A percentile compares a stretch with the other conserved stretches of the same genome.
These are phyloP conservation scores for Eremophila alpestris DNA, from an alignment of 2,797 vertebrate species.

Conservation along the genomic window DNA sequence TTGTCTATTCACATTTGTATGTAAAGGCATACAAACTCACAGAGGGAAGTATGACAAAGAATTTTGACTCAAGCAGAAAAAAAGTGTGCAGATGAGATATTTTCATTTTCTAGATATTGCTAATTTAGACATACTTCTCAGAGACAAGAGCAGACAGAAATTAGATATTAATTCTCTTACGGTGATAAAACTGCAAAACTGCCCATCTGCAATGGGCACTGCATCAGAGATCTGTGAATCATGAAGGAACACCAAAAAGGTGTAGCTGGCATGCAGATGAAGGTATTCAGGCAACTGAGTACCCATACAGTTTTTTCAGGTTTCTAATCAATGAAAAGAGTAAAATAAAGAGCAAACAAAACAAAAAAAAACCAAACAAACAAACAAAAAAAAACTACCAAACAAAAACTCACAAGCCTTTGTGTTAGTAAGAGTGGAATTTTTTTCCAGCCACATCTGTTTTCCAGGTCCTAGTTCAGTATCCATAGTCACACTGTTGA, in stretches of 20 bases:
- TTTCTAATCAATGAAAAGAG: neutral
- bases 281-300: neutral
- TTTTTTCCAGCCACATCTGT: neutral
- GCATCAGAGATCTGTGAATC: neutral
- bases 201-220: neutral
- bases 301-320: neutral
- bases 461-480: neutral
- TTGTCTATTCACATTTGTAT: neutral
- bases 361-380: neutral
- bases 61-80: neutral
- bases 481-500: neutral
- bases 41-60: neutral
- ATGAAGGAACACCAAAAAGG: neutral
- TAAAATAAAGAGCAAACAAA: neutral
- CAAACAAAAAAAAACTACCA: neutral
- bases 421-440: neutral
- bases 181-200: neutral
- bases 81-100: neutral
- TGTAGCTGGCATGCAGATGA: neutral
- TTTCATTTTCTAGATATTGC: neutral
- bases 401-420: neutral
- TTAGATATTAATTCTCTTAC: neutral
- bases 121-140: neutral
- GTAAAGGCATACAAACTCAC: neutral
- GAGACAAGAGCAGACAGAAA: neutral